These are phyloP conservation scores for Pseudachorutes palmiensis DNA, from an alignment of 1,140 invertebrate genomes.

Conservation along the genomic window DNA sequence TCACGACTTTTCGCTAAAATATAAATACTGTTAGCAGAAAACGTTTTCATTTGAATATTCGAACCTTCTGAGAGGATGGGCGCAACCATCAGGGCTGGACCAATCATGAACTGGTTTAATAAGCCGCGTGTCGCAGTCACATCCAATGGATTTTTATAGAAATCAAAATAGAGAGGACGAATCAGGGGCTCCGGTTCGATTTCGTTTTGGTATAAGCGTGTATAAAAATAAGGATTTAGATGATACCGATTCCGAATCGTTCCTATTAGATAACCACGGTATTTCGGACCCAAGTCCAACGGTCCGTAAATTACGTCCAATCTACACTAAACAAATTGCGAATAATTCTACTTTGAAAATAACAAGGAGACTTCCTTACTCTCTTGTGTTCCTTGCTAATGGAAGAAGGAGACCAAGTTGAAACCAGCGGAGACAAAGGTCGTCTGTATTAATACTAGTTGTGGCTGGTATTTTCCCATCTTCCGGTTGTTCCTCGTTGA, in stretches of 20 bases:
- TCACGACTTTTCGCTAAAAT: neutral
- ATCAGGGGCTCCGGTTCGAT: slow-evolving; percentile 13
- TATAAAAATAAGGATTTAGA: slow-evolving; percentile 27
- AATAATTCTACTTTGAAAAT: neutral
- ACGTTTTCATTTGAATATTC: neutral
- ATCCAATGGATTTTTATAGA: slow-evolving; percentile 2
- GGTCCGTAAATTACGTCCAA: slow-evolving; percentile 17
- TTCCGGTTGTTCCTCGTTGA: neutral
- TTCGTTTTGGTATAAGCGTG: slow-evolving; percentile 14
- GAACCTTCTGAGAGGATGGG: slow-evolving; percentile 25
- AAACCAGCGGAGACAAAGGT: slow-evolving; percentile 36
- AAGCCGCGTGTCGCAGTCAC: slow-evolving; percentile 1
- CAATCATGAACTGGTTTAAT: slow-evolving; percentile 32
- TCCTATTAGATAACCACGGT: slow-evolving; percentile 16
- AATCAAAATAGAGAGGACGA: slow-evolving; percentile 23
- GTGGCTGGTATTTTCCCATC: neutral
- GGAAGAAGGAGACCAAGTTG: slow-evolving; percentile 32
- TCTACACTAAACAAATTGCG: neutral
- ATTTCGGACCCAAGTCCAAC: slow-evolving; percentile 10
- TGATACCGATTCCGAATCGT: slow-evolving; percentile 18
- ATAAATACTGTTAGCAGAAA: neutral
- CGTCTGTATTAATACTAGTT: neutral
- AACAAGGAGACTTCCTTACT: too few relatives aligned
- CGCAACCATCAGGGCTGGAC: slow-evolving; percentile 21
- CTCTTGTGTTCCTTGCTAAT: slow-evolving; percentile 29